These are phyloP conservation scores for Tubulanus polymorphus DNA, from an alignment of 2,888 invertebrate species.

Conservation along the genomic window DNA sequence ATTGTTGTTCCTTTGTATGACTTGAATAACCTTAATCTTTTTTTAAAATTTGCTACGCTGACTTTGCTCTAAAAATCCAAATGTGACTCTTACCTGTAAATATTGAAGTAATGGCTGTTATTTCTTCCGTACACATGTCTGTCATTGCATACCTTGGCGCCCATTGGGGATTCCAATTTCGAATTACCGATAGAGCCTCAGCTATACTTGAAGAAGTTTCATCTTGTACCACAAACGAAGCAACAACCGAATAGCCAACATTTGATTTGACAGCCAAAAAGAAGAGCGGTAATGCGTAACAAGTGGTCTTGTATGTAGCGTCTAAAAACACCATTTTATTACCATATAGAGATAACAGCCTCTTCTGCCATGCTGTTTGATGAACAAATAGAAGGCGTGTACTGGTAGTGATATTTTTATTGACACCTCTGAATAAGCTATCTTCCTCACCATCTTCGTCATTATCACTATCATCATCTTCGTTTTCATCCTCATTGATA, in stretches of 20 bases:
- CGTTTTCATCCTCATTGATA: too few relatives aligned
- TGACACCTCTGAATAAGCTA: too few relatives aligned
- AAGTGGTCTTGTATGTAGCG: slow-evolving; percentile 17
- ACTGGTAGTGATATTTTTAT: too few relatives aligned
- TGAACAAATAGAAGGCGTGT: slow-evolving; percentile 14
- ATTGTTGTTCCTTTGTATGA: too few relatives aligned
- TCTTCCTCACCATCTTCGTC: too few relatives aligned
- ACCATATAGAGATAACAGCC: slow-evolving; percentile 14
- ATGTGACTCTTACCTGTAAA: too few relatives aligned
- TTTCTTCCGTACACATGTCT: slow-evolving; percentile 13
- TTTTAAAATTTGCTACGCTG: too few relatives aligned
- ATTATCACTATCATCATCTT: too few relatives aligned
- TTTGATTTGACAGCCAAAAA: slow-evolving; percentile 14
- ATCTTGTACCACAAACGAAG: slow-evolving; percentile 11
- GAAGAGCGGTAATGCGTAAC: slow-evolving; percentile 18
- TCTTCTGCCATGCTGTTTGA: slow-evolving; percentile 12
- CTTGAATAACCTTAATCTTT: too few relatives aligned
- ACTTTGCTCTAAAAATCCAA: too few relatives aligned
- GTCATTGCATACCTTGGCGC: slow-evolving; percentile 14
- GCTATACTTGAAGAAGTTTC: slow-evolving; percentile 11
- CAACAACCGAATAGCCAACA: slow-evolving; percentile 15
- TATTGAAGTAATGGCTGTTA: too few relatives aligned
- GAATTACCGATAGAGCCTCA: slow-evolving; percentile 13
- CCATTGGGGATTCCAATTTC: slow-evolving; percentile 14
- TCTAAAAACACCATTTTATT: slow-evolving; percentile 14